Base-by-base conservation (phyloP, 2,113 vertebrate genomes). In the Grallaria varia region DNA sequence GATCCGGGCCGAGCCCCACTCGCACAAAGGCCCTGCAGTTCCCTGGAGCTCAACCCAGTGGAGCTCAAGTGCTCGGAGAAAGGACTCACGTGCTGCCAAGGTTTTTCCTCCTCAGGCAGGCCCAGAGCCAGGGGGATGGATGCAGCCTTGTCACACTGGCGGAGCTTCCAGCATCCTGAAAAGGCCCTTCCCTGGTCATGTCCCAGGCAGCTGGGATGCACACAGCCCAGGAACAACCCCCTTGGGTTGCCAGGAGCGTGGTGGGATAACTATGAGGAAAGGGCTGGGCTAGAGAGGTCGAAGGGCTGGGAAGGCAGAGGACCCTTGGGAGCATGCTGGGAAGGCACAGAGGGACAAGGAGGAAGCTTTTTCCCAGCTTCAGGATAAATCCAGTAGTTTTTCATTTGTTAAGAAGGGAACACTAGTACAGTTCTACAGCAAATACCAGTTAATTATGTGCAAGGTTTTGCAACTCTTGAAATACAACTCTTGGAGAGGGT, bases 381-480 rank as follows among this genome's bases (percentile, higher is more conserved):
- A 7, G 66, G 69, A 84, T 53, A 55, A 78, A 93, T 47, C 30
- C 74, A 35, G 82, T 52, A 87, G 85, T 28, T 85, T 78, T 64
- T 83, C 39, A 13, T 75, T 87, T 1, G 1, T 87, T 91, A 39
- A 9, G 49, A 63, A 87, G 89, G 78, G 75, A 79, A 63, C 27
- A 3, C 74, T 31, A 71, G 47, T 15, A 18, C 2, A 12, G 62
- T 62, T 87, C 69, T 56, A 12, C 90, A 82, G 90, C 78, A 72
- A 91, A 79, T 4, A 35, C 64, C 52, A 94, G 80, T 85, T 94
- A 94, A 96, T 97, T 84, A 94, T 14, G 96, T 95, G 96, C 92
- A 72, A 89, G 92, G 69, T 95, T 96, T 95, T 93, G 91, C 82
- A 64, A 90, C 84, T 87, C 28, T 78, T 95, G 95, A 97, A 96